Base-by-base conservation (phyloP, 2,113 vertebrate species). In the Riparia riparia region DNA sequence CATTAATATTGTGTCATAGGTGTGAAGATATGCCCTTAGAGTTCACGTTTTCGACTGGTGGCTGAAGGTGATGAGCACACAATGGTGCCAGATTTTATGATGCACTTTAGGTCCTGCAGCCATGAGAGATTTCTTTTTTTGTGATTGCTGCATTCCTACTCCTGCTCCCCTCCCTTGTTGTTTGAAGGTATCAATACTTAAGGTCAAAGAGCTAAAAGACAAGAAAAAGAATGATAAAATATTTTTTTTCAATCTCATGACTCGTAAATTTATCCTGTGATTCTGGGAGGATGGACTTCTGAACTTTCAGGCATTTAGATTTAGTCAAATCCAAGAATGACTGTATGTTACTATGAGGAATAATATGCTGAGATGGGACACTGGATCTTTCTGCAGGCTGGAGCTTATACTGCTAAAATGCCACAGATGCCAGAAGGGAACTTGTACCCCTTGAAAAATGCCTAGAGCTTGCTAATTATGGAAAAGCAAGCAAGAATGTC, bases 91-190 rank as follows among this genome's bases (percentile, higher is more conserved):
- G 45, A 54, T 86, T 71, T 89, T 66, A 37, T 60, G 28, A 42
- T 18, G 19, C 8, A 32, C 14, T 76, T 86, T 16, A 61, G 8
- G 10, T 65, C 13, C 25, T 34, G 20, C 13, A 78, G 37, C 22
- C 17, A 17, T 39, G 20, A 9, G 20, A 61, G 7, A n/a, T 17
- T n/a, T 49, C 3, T 37, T 39, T 29, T 45, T 37, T 54, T 45
- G 0, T 45, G 0, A 47, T 42, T 42, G 22, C 26, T 58, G 6
- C 5, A 14, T 61, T 65, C 2, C 39, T 65, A 21, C 1, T 16
- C 5, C n/a, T 65, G 20, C 26, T 85, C 18, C 3, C 7, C 9
- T 81, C 7, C 6, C 2, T 9, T 49, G 0, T 44, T 69, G 12
- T n/a, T 63, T 86, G 44, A 68, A 72, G 32, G 7, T 44, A 73